Conservation (phyloP, 2,888 invertebrate species). For the Lasius platythorax region DNA sequence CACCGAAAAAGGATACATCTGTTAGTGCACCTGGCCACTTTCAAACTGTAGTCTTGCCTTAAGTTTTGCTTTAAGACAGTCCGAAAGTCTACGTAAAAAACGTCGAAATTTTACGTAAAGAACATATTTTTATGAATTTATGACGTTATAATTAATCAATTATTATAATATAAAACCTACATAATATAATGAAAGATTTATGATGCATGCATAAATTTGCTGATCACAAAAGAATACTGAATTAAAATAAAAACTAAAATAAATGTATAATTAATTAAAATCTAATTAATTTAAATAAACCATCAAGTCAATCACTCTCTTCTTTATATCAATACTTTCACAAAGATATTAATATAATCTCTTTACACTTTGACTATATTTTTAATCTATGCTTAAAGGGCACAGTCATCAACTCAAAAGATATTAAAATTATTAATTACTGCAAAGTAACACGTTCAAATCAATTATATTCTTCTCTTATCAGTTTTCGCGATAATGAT, state of each 20-base stretch:
- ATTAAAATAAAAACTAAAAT: neutral
- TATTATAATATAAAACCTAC: neutral
- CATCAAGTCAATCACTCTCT: neutral
- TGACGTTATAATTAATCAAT: neutral
- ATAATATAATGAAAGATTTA: neutral
- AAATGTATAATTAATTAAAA: constrained; percentile 1
- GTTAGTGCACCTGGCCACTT: constrained; percentile 54
- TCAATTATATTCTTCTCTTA: constrained; percentile 5
- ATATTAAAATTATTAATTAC: constrained; percentile 23
- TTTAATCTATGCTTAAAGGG: neutral
- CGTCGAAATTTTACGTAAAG: neutral
- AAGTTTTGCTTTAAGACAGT: neutral
- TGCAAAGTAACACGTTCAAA: neutral
- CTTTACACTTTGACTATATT: neutral
- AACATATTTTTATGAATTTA: neutral
- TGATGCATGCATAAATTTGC: neutral
- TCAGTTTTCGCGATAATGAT: constrained; percentile 3
- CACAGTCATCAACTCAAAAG: neutral
- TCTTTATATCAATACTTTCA: neutral
- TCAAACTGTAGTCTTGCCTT: constrained; percentile 15
- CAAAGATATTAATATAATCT: neutral
- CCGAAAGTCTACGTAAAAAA: neutral
- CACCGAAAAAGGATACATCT: constrained; percentile 58
- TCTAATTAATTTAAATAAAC: neutral
- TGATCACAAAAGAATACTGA: neutral